Conservation (phyloP, 1,140 invertebrate species). For the Cydia amplana region DNA sequence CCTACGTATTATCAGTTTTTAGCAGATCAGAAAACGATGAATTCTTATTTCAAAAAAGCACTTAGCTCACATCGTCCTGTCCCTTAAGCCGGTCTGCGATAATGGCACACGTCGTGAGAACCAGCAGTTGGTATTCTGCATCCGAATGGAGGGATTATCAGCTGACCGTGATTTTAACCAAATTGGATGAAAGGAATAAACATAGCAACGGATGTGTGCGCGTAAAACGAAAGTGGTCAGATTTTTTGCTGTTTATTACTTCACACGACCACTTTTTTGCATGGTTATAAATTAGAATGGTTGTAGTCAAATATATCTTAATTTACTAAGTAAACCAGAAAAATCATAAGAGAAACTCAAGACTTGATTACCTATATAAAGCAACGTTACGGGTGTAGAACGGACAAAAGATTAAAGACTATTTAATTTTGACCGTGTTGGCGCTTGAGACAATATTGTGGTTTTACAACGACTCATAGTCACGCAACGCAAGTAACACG, state of each 20-base stretch:
- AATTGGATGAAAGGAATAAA: background rate
- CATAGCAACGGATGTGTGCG: background rate
- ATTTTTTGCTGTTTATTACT: too few species aligned
- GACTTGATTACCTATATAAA: too few species aligned
- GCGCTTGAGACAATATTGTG: too few species aligned
- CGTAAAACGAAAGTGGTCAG: background rate
- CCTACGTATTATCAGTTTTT: background rate
- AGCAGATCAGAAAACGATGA: background rate
- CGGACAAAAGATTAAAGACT: too few species aligned
- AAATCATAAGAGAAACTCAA: too few species aligned
- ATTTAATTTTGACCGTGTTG: too few species aligned
- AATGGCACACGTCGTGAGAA: background rate
- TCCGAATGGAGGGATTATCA: constrained; percentile 6
- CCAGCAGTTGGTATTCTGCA: background rate
- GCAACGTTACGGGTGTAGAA: too few species aligned
- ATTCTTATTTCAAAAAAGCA: background rate
- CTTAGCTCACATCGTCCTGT: background rate
- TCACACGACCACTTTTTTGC: too few species aligned
- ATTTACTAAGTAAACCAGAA: too few species aligned
- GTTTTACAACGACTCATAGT: too few species aligned
- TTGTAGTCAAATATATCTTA: too few species aligned
- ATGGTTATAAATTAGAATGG: too few species aligned
- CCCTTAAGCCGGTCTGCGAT: background rate
- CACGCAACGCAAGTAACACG: background rate
- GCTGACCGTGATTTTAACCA: constrained; percentile 10